phyloP scores from a whole-genome alignment of 2,888 invertebrate species.

The Harmothoe impar region DNA sequence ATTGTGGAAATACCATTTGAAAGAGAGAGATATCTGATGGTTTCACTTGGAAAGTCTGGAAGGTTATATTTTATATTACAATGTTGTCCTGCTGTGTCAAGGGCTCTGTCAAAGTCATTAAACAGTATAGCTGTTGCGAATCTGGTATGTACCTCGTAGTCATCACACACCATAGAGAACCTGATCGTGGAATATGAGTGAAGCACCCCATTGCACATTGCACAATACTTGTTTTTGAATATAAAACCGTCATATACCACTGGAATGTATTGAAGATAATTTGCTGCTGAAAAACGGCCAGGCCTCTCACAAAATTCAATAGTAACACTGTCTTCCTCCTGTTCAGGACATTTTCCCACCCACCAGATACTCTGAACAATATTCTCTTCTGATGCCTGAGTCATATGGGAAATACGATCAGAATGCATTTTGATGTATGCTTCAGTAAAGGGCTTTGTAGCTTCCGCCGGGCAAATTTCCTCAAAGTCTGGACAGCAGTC shows the following conservation, averaged over 20 bases:
- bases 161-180: background rate
- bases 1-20: background rate
- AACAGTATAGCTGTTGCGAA: background rate
- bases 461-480: background rate
- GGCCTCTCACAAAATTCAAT: background rate
- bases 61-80: background rate
- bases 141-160: background rate
- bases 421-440: background rate
- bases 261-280: background rate
- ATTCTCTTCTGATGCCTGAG: background rate
- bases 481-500: slow-evolving; percentile 2
- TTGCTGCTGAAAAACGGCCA: background rate
- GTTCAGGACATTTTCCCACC: background rate
- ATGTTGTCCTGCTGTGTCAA: background rate
- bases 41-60: background rate
- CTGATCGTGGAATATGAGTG: background rate
- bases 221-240: slow-evolving; percentile 4
- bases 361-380: background rate
- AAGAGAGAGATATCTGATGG: no score
- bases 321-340: background rate
- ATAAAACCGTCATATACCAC: background rate
- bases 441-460: background rate
- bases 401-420: background rate
- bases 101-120: background rate
- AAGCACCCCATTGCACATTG: background rate